Percentiles rank a stretch among this genome's conserved stretches.
phyloP scores from a whole-genome alignment of 1,140 invertebrate genomes.

The Paraescarpia echinospica region DNA sequence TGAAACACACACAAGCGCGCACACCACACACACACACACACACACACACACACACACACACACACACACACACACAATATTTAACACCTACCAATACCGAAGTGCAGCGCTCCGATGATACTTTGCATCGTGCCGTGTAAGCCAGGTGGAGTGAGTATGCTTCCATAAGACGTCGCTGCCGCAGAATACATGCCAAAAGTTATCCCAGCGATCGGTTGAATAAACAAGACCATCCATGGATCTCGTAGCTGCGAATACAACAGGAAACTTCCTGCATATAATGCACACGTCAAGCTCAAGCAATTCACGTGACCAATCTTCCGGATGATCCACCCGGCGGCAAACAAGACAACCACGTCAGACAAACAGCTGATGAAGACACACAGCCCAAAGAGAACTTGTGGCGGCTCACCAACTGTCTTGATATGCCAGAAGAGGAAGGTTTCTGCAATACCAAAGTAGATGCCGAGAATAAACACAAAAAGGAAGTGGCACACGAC shows the following conservation, averaged over 20 bases:
- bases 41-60: too few species aligned
- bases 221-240: conserved; percentile 71
- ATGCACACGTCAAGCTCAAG: conserved; percentile 79
- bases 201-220: too few species aligned
- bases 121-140: too few species aligned
- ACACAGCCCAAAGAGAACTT: conserved; percentile 80
- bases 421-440: conserved; percentile 85
- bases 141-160: too few species aligned
- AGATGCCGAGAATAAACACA: conserved; percentile 79
- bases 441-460: conserved; percentile 84
- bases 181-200: too few species aligned
- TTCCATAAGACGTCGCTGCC: too few species aligned
- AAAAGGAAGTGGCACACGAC: conserved; percentile 65
- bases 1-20: too few species aligned
- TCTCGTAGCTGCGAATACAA: conserved; percentile 78
- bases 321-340: conserved; percentile 76
- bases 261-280: conserved; percentile 75
- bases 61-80: too few species aligned
- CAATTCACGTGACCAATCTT: conserved; percentile 80
- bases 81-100: too few species aligned
- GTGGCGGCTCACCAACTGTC: conserved; percentile 67
- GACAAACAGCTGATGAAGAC: conserved; percentile 79
- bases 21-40: too few species aligned
- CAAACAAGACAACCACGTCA: conserved; percentile 78
- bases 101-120: too few species aligned